Evolutionary conservation across 2,113 vertebrate genomes (phyloP).

Genomic region (Trinectes maculatus): DNA sequence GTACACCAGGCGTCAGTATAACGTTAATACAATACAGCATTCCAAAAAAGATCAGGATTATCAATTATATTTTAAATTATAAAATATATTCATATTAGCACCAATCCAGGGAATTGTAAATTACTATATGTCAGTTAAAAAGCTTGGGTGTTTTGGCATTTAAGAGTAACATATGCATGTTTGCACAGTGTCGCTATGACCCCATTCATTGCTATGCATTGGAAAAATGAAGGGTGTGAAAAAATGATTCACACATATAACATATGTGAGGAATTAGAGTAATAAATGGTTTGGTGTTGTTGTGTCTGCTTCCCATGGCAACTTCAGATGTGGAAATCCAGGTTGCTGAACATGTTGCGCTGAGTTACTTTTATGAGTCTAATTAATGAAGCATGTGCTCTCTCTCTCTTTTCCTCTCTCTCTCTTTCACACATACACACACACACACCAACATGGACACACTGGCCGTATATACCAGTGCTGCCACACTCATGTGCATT

Average conservation of each 20-base stretch:
- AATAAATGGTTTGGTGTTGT: slow-evolving; percentile 69
- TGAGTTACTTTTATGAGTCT: slow-evolving; percentile 71
- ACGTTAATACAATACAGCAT: not conserved
- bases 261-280: slow-evolving; percentile 63
- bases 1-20: slow-evolving; percentile 3
- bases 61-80: not conserved
- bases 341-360: slow-evolving; percentile 57
- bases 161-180: not conserved
- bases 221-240: slow-evolving; percentile 8
- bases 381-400: slow-evolving; percentile 55
- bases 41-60: too few relatives aligned
- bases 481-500: too few relatives aligned
- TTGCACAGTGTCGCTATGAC: not conserved
- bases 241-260: slow-evolving; percentile 4
- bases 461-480: too few relatives aligned
- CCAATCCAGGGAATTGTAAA: not conserved
- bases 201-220: not conserved
- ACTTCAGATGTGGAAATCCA: slow-evolving; percentile 63
- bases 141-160: not conserved
- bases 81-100: too few relatives aligned
- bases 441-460: not conserved
- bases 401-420: slow-evolving; percentile 3
- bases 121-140: not conserved
- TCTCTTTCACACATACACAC: not conserved
- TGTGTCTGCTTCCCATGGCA: slow-evolving; percentile 76